These are phyloP conservation scores for Mizuhopecten yessoensis DNA, from an alignment of 1,140 invertebrate species.

Conservation along the genomic window DNA sequence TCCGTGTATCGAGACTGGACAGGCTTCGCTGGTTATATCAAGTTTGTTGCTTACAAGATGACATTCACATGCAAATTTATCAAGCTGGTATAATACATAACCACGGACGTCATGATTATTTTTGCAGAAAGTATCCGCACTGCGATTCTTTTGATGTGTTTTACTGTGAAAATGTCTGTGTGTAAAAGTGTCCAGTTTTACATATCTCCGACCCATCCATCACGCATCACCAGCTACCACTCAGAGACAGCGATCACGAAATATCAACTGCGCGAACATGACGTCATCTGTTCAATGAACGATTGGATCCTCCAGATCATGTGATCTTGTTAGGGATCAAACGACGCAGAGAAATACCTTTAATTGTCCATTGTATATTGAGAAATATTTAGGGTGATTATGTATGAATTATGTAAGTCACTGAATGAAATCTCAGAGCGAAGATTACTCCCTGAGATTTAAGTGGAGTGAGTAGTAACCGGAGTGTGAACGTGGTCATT, in stretches of 20 bases:
- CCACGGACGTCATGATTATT: conserved; percentile 24
- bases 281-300: background rate
- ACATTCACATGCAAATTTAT: conserved; percentile 12
- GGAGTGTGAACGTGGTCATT: too few relatives aligned
- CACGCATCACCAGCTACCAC: background rate
- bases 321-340: background rate
- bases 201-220: background rate
- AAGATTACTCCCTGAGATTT: background rate
- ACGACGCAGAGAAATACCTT: background rate
- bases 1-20: background rate
- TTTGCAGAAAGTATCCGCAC: background rate
- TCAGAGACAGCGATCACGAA: background rate
- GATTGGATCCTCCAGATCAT: background rate
- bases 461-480: background rate
- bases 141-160: conserved; percentile 32
- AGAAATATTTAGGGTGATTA: background rate
- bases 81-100: conserved; percentile 14
- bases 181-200: conserved; percentile 26
- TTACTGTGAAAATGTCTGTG: background rate
- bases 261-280: background rate
- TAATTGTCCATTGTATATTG: background rate
- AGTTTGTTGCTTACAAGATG: conserved; percentile 17
- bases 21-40: conserved; percentile 33
- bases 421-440: background rate
- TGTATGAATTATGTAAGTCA: background rate